Conservation (phyloP, 2,113 vertebrate species). For the Girardinichthys multiradiatus region DNA sequence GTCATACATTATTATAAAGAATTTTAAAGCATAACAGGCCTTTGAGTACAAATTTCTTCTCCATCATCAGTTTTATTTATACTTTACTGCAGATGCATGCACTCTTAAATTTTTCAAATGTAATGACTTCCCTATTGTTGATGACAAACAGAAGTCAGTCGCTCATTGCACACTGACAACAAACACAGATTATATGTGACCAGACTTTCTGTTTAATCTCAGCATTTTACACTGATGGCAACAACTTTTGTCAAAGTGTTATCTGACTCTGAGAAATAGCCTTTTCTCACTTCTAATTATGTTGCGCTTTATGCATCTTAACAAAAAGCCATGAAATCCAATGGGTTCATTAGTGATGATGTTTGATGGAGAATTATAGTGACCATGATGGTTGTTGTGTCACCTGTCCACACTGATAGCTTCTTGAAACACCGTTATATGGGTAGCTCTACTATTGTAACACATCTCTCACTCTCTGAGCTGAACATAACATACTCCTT, state of each 20-base stretch:
- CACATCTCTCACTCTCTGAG: background rate
- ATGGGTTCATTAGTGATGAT: too few species aligned
- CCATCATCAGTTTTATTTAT: background rate
- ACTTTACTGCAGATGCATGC: background rate
- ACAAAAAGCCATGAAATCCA: background rate
- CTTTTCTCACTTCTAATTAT: background rate
- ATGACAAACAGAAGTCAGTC: background rate
- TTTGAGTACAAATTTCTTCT: background rate
- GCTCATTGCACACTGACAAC: background rate
- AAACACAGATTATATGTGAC: background rate
- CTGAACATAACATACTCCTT: background rate
- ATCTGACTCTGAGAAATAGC: background rate
- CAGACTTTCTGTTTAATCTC: background rate
- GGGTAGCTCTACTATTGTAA: background rate
- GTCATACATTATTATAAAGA: conserved; percentile 10
- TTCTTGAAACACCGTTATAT: background rate
- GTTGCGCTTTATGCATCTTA: background rate
- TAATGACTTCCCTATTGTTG: background rate
- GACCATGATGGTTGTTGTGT: too few species aligned
- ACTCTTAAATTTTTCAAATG: background rate
- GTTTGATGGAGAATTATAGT: too few species aligned
- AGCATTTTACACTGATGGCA: background rate
- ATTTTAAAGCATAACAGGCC: background rate
- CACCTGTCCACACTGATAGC: background rate
- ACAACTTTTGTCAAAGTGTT: background rate